Percentiles rank a stretch among this genome's conserved stretches.
Conservation (phyloP, 92 coral and sea anemone species). For the Porites cylindrica region DNA sequence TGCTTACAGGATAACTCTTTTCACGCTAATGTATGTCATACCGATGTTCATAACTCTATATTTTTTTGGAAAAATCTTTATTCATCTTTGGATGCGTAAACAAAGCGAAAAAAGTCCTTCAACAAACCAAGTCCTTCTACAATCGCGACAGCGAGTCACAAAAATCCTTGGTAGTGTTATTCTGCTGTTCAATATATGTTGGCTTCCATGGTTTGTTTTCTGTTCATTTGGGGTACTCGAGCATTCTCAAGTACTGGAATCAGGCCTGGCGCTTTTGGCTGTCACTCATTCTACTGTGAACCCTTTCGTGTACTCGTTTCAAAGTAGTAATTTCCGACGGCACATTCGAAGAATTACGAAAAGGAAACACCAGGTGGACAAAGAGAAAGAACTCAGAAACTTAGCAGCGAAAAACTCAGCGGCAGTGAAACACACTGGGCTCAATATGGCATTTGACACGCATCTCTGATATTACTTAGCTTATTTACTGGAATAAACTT, state of each 20-base stretch:
- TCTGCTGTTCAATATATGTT: conserved; percentile 73
- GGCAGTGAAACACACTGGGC: not conserved
- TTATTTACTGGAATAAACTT: too few species aligned
- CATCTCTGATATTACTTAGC: too few species aligned
- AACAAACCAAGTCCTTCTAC: conserved; percentile 51
- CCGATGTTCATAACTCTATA: conserved; percentile 60
- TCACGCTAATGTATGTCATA: conserved; percentile 59
- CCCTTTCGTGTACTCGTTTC: conserved; percentile 76
- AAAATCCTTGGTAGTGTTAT: conserved; percentile 68
- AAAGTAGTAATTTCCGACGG: conserved; percentile 75
- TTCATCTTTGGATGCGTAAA: conserved; percentile 66
- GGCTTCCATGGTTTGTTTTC: conserved; percentile 81
- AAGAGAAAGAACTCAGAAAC: too few species aligned
- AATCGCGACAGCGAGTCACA: conserved; percentile 72
- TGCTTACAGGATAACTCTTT: conserved; percentile 55
- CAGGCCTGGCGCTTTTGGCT: conserved; percentile 65
- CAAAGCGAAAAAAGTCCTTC: not conserved
- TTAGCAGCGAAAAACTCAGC: not conserved
- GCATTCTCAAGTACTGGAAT: conserved; percentile 43
- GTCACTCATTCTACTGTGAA: conserved; percentile 74
- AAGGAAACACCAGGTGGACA: not conserved
- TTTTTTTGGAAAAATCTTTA: conserved; percentile 27
- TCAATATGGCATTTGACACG: too few species aligned
- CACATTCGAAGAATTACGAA: conserved; percentile 44
- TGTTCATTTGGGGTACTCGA: conserved; percentile 36